phyloP scores from a whole-genome alignment of 1,140 invertebrate species.

The Ruditapes philippinarum region DNA sequence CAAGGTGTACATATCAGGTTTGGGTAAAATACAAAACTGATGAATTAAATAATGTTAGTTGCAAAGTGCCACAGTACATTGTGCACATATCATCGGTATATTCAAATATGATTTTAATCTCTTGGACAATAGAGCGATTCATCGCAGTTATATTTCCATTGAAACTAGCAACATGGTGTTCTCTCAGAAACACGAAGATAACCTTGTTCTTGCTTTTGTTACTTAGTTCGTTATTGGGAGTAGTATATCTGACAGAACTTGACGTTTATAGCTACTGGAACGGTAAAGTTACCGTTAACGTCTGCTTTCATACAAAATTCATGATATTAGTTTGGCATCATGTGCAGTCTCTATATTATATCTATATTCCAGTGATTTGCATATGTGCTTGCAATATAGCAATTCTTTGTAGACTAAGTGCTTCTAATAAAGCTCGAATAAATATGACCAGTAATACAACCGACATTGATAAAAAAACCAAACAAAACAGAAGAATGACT shows the following conservation, averaged over 20 bases:
- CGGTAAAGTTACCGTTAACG: not conserved
- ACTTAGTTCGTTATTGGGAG: too few relatives aligned
- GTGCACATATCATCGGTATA: not conserved
- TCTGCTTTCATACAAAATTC: not conserved
- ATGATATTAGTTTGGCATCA: not conserved
- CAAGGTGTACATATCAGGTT: too few relatives aligned
- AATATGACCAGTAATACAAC: not conserved
- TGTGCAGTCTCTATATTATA: not conserved
- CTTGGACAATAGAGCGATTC: conserved; percentile 16
- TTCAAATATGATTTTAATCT: not conserved
- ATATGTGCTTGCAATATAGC: not conserved
- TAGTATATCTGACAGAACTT: not conserved
- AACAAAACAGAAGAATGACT: not conserved
- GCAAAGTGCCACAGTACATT: not conserved
- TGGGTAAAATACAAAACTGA: too few relatives aligned
- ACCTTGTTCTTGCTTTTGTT: not conserved
- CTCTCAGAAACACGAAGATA: not conserved
- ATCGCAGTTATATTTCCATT: conserved; percentile 11
- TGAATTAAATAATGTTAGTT: too few relatives aligned
- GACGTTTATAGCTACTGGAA: not conserved
- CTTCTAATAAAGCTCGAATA: not conserved
- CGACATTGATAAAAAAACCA: not conserved
- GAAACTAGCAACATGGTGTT: not conserved
- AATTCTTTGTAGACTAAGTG: not conserved
- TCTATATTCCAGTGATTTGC: not conserved